phyloP scores from a whole-genome alignment of 2,888 invertebrate species.

The Zelleria hepariella region DNA sequence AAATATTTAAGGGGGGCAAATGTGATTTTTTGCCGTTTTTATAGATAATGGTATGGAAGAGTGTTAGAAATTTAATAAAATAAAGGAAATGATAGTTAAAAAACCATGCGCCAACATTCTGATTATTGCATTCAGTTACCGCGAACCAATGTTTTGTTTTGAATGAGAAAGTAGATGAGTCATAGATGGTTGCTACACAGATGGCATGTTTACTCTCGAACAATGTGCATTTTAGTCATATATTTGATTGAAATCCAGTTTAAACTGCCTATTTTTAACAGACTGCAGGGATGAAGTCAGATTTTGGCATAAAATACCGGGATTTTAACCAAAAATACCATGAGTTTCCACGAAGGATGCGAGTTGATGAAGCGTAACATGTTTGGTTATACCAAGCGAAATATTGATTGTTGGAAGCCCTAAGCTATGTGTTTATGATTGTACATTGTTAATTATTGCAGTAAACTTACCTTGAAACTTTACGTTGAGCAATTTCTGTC shows the following conservation, averaged over 20 bases:
- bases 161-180: not conserved
- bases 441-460: not conserved
- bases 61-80: no score
- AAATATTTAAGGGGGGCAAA: no score
- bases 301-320: no score
- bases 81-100: no score
- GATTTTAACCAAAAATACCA: no score
- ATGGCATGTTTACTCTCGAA: not conserved
- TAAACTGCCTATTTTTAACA: no score
- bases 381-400: no score
- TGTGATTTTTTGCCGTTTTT: no score
- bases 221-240: not conserved
- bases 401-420: not conserved
- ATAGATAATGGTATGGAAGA: no score
- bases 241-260: not conserved
- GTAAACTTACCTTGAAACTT: constrained; percentile 85
- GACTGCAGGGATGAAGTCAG: no score
- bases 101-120: not conserved
- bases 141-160: not conserved
- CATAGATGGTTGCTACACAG: not conserved
- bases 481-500: constrained; percentile 94
- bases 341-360: no score
- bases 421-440: not conserved
- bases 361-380: no score
- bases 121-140: not conserved